Evolutionary conservation across 2,888 invertebrate genomes (phyloP), one percentile per base, ranked within the genome.

Genomic region (Alloscopus bannaensis): DNA sequence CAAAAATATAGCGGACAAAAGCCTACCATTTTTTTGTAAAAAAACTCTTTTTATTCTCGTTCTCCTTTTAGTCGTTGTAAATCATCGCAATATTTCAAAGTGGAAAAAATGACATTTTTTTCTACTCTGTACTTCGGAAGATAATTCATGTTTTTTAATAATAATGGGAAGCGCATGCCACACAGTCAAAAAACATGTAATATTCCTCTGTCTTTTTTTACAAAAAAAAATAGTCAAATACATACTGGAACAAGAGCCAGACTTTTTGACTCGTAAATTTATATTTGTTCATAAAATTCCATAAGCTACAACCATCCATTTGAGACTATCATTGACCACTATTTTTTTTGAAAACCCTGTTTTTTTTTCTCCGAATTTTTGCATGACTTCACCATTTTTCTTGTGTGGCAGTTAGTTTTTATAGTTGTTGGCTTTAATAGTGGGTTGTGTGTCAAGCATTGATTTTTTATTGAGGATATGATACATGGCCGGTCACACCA

Each of bases 81-180:
- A 71, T 71, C 71, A 71, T 52, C 13, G 40, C 60, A 26, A 71
- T 47, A 50, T 50, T 40, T 71, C 52, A n/a, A n/a, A n/a, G 60
- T 60, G 62, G 20, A 50, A 62, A 71, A 65, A 71, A 71, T 62
- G 71, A 71, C 71, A 71, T 62, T 62, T 70, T n/a, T n/a, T n/a
- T n/a, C n/a, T 71, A 52, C 62, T 29, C 22, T 26, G 36, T 24
- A 52, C 26, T 65, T 26, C 28, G 65, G 36, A n/a, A n/a, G 24
- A 71, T 62, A 36, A 71, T 62, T 71, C 71, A 71, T 71, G 62
- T 62, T 71, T 71, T n/a, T n/a, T n/a, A n/a, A n/a, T 52, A 71
- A 71, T 71, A 71, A 71, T 71, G 62, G 71, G 24, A 70, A 22
- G 47, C n/a, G n/a, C 70, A 70, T 47, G 57, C 57, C 57, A n/a